Conservation (phyloP, 1,140 invertebrate genomes). For the Calliopsis andreniformis region DNA sequence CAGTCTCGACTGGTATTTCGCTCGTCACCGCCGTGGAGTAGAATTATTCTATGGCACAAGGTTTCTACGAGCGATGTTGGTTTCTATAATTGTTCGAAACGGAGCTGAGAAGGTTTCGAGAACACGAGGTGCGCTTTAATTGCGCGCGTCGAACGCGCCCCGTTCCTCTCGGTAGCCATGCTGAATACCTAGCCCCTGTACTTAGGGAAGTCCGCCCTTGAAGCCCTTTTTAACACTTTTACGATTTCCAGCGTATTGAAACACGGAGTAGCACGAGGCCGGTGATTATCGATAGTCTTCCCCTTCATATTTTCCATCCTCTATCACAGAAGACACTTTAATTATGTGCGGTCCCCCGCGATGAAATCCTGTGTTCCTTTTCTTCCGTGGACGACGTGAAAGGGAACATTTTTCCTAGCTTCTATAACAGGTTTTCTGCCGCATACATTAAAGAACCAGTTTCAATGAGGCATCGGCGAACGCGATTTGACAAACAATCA, state of each 20-base stretch:
- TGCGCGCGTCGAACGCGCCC: conserved; percentile 45
- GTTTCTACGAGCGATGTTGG: background rate
- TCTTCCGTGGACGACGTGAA: background rate
- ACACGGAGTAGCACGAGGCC: conserved; percentile 38
- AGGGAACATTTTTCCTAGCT: conserved; percentile 17
- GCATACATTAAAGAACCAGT: background rate
- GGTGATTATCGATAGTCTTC: conserved; percentile 21
- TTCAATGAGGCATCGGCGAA: background rate
- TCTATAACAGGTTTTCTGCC: background rate
- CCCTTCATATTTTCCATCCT: conserved; percentile 28
- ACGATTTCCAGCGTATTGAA: conserved; percentile 67
- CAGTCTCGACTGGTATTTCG: background rate
- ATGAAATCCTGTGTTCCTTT: conserved; percentile 28
- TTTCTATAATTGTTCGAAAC: conserved; percentile 23
- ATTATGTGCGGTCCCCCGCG: conserved; percentile 33
- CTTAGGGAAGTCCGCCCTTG: conserved; percentile 46
- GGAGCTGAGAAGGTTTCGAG: conserved; percentile 43
- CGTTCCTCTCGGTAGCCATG: conserved; percentile 45
- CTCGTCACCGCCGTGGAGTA: background rate
- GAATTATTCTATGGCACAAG: conserved; percentile 3
- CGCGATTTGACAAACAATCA: conserved; percentile 5
- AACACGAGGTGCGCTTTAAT: conserved; percentile 46
- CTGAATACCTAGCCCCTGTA: conserved; percentile 51
- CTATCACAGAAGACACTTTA: conserved; percentile 35
- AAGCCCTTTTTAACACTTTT: conserved; percentile 70